These are phyloP conservation scores for Porites divaricata DNA, from an alignment of 92 coral and sea anemone species.

Conservation along the genomic window DNA sequence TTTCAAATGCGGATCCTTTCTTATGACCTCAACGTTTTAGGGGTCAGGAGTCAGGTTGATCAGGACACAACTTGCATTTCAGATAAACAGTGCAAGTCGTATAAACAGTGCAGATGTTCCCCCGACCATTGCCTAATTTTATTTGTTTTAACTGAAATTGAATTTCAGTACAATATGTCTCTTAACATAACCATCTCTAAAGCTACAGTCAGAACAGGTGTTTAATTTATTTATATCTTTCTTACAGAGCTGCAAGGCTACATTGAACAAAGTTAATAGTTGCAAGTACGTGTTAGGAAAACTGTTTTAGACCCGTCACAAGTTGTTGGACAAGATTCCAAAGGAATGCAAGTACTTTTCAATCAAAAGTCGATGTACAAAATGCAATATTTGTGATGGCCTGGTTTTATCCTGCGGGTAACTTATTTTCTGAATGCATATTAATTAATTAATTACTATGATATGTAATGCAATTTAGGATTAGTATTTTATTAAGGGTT, in stretches of 20 bases:
- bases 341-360: constrained; percentile 14
- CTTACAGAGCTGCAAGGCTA: constrained; percentile 41
- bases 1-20: no score
- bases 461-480: constrained; percentile 34
- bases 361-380: constrained; percentile 21
- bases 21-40: no score
- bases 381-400: constrained; percentile 28
- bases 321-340: constrained; percentile 3
- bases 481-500: constrained; percentile 51
- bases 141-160: no score
- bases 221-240: background rate
- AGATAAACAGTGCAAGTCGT: no score
- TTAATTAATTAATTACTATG: constrained; percentile 40
- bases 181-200: background rate
- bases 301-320: constrained; percentile 6
- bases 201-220: background rate
- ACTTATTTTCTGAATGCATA: constrained; percentile 77
- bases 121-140: no score
- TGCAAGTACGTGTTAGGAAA: constrained; percentile 14
- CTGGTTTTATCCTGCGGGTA: constrained; percentile 60
- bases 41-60: no score
- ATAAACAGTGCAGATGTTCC: no score
- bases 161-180: background rate
- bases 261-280: constrained; percentile 20
- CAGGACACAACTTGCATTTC: no score